Percentiles rank a stretch among this genome's conserved stretches.
phyloP scores from a whole-genome alignment of 2,888 invertebrate species.

The Chrysolina haemoptera region DNA sequence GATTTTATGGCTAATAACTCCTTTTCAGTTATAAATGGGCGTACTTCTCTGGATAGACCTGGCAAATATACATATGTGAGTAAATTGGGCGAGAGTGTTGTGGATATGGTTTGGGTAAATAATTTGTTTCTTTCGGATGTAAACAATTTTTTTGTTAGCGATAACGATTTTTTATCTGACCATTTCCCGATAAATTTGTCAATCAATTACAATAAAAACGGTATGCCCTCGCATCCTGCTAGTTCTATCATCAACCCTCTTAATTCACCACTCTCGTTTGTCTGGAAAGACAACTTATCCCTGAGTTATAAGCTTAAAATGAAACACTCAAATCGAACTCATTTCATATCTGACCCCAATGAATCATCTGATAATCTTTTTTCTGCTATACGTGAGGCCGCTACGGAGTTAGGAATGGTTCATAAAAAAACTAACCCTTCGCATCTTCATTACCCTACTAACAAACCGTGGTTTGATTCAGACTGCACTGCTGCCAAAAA shows the following conservation, averaged over 20 bases:
- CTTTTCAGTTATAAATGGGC: constrained; percentile 7
- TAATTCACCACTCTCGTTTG: not conserved
- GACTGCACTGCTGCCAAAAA: constrained; percentile 10
- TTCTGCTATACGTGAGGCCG: not conserved
- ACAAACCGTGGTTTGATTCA: constrained; percentile 13
- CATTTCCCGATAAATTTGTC: constrained; percentile 4
- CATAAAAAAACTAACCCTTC: not conserved
- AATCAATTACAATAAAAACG: not conserved
- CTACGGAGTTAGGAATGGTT: constrained; percentile 4
- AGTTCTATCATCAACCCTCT: no score
- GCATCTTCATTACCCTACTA: not conserved
- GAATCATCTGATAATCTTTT: not conserved
- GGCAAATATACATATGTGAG: not conserved
- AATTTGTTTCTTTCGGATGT: constrained; percentile 10
- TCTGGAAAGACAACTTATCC: not conserved
- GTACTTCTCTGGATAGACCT: constrained; percentile 10
- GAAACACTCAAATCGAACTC: constrained; percentile 4
- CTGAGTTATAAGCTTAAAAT: not conserved
- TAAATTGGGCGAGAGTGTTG: constrained; percentile 10
- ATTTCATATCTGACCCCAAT: constrained; percentile 8
- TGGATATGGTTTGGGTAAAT: constrained; percentile 6
- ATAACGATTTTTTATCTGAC: constrained; percentile 12
- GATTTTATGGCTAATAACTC: constrained; percentile 14
- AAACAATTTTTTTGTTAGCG: not conserved
- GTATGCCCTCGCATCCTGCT: not conserved